Evolutionary conservation across 2,797 vertebrate species (phyloP).

Genomic region (Myotis vivesi): DNA sequence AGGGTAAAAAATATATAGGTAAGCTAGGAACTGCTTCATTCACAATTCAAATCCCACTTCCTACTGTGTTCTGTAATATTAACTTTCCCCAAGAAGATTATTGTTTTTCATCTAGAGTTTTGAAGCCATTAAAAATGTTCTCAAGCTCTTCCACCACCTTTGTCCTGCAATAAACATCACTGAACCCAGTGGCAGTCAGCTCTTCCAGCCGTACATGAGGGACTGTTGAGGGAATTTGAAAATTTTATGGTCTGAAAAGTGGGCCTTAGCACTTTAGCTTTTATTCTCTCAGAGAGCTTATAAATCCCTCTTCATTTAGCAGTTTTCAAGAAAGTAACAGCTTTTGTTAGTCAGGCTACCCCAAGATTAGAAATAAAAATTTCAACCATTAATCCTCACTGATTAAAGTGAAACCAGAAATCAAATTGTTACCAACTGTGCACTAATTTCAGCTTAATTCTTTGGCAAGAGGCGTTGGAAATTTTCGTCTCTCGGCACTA

Average conservation of each 20-base stretch:
- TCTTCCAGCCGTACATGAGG: neutral
- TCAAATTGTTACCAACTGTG: constrained; percentile 82
- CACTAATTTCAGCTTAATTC: constrained; percentile 75
- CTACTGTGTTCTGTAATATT: neutral
- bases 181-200: neutral
- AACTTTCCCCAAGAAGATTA: neutral
- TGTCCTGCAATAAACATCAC: neutral
- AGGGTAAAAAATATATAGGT: neutral
- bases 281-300: constrained; percentile 71
- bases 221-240: constrained; percentile 35
- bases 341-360: constrained; percentile 78
- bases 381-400: constrained; percentile 77
- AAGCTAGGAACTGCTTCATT: neutral
- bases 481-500: constrained; percentile 61
- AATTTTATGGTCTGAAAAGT: constrained; percentile 73
- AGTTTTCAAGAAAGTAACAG: constrained; percentile 71
- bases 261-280: constrained; percentile 64
- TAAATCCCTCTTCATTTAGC: constrained; percentile 77
- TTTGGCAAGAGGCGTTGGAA: constrained; percentile 60
- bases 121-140: neutral
- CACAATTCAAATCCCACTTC: neutral
- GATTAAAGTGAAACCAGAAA: constrained; percentile 82
- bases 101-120: neutral
- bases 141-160: neutral
- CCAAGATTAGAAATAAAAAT: constrained; percentile 73